A percentile compares a stretch with the other conserved stretches of the same genome.
These are phyloP conservation scores for Ranitomeya variabilis DNA, from an alignment of 2,113 vertebrate species.

Conservation along the genomic window DNA sequence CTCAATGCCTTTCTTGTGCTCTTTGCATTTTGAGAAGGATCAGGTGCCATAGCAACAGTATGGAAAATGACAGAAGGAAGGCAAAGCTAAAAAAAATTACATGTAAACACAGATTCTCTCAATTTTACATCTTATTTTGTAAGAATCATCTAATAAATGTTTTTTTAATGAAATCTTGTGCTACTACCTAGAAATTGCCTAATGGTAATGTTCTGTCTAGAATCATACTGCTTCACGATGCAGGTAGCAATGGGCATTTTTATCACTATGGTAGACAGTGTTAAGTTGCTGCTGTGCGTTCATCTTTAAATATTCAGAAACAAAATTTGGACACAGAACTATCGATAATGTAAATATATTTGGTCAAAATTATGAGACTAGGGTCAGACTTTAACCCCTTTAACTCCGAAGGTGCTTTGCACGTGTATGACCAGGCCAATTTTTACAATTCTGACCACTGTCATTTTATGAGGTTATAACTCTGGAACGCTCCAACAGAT, in stretches of 20 bases:
- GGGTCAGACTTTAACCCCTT: too few species aligned
- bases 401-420: too few species aligned
- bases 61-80: constrained; percentile 19
- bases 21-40: constrained; percentile 52
- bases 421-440: too few species aligned
- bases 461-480: too few species aligned
- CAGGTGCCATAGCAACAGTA: constrained; percentile 53
- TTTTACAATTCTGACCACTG: too few species aligned
- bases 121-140: neutral
- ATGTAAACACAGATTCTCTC: neutral
- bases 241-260: neutral
- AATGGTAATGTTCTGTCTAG: too few species aligned
- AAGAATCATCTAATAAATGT: neutral
- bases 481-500: too few species aligned
- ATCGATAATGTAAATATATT: too few species aligned
- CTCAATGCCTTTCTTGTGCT: constrained; percentile 43
- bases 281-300: neutral
- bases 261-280: neutral
- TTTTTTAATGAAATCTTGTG: neutral
- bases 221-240: too few species aligned
- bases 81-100: neutral
- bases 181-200: neutral
- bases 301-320: neutral
- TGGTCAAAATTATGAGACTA: too few species aligned
- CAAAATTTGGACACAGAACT: neutral